phyloP scores from a whole-genome alignment of 2,888 invertebrate species.

The Drosophila birchii region DNA sequence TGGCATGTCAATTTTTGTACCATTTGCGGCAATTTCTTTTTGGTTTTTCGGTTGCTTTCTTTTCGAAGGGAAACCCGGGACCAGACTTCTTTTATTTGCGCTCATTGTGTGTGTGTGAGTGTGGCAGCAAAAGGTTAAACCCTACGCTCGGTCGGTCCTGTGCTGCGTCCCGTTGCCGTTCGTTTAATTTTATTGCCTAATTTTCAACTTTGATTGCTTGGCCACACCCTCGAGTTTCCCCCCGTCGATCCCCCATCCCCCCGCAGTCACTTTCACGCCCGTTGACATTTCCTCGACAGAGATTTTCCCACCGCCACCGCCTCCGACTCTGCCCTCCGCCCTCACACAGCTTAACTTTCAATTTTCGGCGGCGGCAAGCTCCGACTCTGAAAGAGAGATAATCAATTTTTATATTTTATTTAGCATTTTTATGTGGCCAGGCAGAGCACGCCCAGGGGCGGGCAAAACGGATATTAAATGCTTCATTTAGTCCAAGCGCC shows the following conservation, averaged over 20 bases:
- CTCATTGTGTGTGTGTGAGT: slow-evolving; percentile 37
- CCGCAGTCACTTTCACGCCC: slow-evolving; percentile 65
- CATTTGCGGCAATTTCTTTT: slow-evolving; percentile 62
- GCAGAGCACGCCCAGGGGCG: slow-evolving; percentile 3
- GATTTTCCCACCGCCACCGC: slow-evolving; percentile 41
- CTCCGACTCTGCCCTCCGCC: neutral
- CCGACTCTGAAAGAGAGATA: slow-evolving; percentile 24
- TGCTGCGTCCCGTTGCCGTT: slow-evolving; percentile 59
- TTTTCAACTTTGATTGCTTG: slow-evolving; percentile 78
- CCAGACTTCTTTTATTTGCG: slow-evolving; percentile 28
- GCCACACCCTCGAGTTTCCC: slow-evolving; percentile 11
- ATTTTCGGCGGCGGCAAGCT: slow-evolving; percentile 40
- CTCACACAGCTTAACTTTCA: slow-evolving; percentile 54
- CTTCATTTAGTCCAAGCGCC: slow-evolving; percentile 41
- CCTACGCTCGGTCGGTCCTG: neutral
- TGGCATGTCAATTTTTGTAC: slow-evolving; percentile 60
- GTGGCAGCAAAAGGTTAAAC: slow-evolving; percentile 63
- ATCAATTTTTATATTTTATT: slow-evolving; percentile 78
- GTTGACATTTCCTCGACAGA: slow-evolving; percentile 66
- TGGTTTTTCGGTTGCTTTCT: slow-evolving; percentile 8
- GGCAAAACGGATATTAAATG: slow-evolving; percentile 31
- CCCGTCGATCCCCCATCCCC: neutral
- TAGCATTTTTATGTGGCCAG: slow-evolving; percentile 57
- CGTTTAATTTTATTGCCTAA: slow-evolving; percentile 80
- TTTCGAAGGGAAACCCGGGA: neutral